These are phyloP conservation scores for Anthophora plumipes DNA, from an alignment of 2,888 invertebrate genomes.

Conservation along the genomic window DNA sequence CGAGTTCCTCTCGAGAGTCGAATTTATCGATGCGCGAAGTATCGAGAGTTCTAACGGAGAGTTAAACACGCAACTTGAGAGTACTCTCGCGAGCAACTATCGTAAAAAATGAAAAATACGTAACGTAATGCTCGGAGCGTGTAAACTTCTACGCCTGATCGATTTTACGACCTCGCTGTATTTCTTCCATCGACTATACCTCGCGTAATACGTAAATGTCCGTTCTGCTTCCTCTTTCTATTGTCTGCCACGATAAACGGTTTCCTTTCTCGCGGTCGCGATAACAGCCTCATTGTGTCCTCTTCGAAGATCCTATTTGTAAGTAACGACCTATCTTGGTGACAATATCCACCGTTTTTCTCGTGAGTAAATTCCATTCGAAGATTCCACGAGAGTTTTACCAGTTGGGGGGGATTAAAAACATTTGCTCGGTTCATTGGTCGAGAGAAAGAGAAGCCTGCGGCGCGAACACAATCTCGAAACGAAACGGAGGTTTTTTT, in stretches of 20 bases:
- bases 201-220: constrained; percentile 41
- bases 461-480: background rate
- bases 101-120: no score
- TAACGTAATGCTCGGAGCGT: no score
- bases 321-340: constrained; percentile 23
- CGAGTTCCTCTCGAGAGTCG: no score
- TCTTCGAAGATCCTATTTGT: constrained; percentile 17
- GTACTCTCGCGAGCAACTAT: no score
- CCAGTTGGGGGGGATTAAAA: background rate
- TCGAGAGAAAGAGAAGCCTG: background rate
- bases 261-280: constrained; percentile 58
- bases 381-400: no score
- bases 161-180: no score
- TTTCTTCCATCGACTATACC: no score
- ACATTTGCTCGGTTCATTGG: background rate
- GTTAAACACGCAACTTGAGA: no score
- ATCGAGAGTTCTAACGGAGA: no score
- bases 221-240: constrained; percentile 58
- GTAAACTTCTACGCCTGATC: no score
- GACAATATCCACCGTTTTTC: constrained; percentile 5
- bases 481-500: background rate
- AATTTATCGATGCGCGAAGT: no score
- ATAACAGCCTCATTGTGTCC: constrained; percentile 52
- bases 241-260: constrained; percentile 63
- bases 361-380: no score